Evolutionary conservation across 2,113 vertebrate genomes (phyloP), one percentile per base, ranked within the genome.

Genomic region (Romanogobio albipinnatus): DNA sequence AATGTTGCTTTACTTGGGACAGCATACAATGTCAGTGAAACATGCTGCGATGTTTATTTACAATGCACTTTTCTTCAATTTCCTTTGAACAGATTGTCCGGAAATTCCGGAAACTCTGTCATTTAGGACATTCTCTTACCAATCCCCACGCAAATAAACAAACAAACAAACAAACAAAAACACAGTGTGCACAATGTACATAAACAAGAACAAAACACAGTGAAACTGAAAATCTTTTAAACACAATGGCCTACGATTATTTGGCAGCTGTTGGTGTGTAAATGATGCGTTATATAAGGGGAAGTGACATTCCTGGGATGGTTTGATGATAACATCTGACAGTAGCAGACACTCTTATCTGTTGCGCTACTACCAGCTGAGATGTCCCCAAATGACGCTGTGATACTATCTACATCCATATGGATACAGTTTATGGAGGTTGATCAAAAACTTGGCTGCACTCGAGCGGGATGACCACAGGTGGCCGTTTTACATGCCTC

Each of bases 71-170:
- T 73, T 59, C 73, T 22, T 81, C 1, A 26, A 62, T 70, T 73
- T 81, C 86, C 82, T 64, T 24, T 39, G n/a, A 14, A 74, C 61
- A 76, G 70, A 86, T 53, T 76, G 51, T 76, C 43, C 43, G 1
- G 33, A 84, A 68, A 26, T 22, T 43, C 81, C 80, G 76, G 83
- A 88, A 88, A 61, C 74, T 58, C 76, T 61, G 66, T 84, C 85
- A 76, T 86, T 68, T 83, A 45, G 4, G 71, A 75, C 64, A 24
- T 76, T 64, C 39, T 61, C 71, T 76, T 39, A 61, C 22, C 0
- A 33, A 1, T 1, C 7, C 47, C 15, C 5, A 33, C 43, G 49
- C 10, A 33, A 19, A 64, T 29, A 71, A 66, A 56, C 47, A 43
- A 82, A 87, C 49, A 58, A 80, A 68, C 76, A 83, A 39, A 62